A percentile compares a stretch with the other conserved stretches of the same genome.
Conservation (phyloP, 2,797 vertebrate species). For the Chelmon rostratus region DNA sequence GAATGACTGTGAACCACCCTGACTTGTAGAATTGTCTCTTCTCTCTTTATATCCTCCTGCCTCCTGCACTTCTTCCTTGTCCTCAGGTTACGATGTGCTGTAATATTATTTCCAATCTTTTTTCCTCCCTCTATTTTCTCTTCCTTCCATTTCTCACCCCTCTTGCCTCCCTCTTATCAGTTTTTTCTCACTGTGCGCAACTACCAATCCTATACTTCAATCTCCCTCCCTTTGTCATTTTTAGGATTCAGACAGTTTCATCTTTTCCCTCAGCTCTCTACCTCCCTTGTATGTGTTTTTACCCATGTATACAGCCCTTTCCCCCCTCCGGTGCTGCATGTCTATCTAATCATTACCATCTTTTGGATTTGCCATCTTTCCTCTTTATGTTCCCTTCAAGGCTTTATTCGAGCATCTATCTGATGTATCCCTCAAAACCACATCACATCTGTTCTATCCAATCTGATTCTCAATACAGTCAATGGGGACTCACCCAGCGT, state of each 20-base stretch:
- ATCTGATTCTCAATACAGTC: background rate
- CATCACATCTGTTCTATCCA: constrained; percentile 1
- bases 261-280: background rate
- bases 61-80: background rate
- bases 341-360: background rate
- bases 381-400: constrained; percentile 5
- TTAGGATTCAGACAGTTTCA: background rate
- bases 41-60: background rate
- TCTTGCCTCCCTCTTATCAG: background rate
- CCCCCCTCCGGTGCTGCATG: background rate
- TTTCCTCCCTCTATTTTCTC: background rate
- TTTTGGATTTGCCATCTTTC: background rate
- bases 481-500: background rate
- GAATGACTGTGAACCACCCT: background rate
- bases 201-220: background rate
- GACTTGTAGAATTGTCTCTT: background rate
- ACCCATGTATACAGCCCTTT: background rate
- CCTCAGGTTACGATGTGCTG: background rate
- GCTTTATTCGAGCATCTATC: constrained; percentile 1
- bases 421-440: constrained; percentile 1
- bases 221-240: background rate
- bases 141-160: background rate
- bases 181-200: background rate
- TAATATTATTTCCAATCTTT: background rate
- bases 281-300: background rate